Conservation (phyloP, 2,797 vertebrate species). For the Pantherophis alleghaniensis region DNA sequence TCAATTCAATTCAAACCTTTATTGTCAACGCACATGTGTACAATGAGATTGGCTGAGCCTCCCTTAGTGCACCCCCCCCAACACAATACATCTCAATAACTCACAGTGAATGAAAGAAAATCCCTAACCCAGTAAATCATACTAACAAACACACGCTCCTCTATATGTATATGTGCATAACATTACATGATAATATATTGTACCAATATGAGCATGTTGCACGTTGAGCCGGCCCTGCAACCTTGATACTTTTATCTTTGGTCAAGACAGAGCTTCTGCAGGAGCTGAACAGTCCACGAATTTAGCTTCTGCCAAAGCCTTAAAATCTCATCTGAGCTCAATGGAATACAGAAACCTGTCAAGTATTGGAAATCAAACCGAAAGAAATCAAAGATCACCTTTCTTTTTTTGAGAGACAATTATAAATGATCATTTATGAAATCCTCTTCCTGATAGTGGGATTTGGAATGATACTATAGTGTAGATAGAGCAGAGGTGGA, state of each 20-base stretch:
- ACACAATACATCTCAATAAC: too few relatives aligned
- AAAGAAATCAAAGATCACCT: conserved; percentile 24
- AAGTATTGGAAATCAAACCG: conserved; percentile 24
- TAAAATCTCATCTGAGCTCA: background rate
- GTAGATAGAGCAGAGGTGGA: background rate
- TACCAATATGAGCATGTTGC: too few relatives aligned
- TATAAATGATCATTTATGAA: background rate
- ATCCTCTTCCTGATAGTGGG: conserved; percentile 12
- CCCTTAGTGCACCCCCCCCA: too few relatives aligned
- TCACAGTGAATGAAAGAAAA: too few relatives aligned
- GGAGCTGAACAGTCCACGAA: background rate
- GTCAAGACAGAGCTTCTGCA: background rate
- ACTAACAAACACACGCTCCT: too few relatives aligned
- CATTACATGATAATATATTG: too few relatives aligned
- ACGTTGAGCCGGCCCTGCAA: too few relatives aligned
- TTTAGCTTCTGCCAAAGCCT: background rate
- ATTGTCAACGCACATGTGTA: too few relatives aligned
- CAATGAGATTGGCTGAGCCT: too few relatives aligned
- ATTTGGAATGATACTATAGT: background rate
- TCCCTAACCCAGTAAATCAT: too few relatives aligned
- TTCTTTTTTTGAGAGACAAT: conserved; percentile 24
- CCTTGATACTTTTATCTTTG: background rate
- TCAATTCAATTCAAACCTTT: too few relatives aligned
- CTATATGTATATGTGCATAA: too few relatives aligned
- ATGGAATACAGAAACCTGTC: conserved; percentile 8